phyloP scores from a whole-genome alignment of 2,797 vertebrate genomes.

The Acrocephalus scirpaceus region DNA sequence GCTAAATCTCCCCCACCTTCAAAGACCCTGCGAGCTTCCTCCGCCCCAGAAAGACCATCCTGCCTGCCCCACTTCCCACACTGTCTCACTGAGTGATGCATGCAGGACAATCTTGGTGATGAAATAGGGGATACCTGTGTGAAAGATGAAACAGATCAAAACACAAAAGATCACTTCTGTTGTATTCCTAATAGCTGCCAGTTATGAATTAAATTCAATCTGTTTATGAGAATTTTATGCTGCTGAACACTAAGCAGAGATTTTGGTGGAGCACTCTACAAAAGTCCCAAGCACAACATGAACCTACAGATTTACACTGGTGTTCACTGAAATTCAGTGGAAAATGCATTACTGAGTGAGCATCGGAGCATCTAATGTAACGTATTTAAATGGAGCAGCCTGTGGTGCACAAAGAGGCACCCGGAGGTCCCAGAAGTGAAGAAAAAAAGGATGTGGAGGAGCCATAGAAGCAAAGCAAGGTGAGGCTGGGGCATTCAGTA shows the following conservation, averaged over 20 bases:
- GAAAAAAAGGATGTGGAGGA: not conserved
- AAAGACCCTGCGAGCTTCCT: not conserved
- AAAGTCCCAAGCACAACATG: not conserved
- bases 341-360: not conserved
- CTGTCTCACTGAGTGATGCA: not conserved
- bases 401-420: not conserved
- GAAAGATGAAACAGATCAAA: not conserved
- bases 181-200: not conserved
- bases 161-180: rapidly evolving
- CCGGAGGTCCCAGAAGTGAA: not conserved
- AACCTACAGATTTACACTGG: not conserved
- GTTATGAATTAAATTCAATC: not conserved
- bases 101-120: not conserved
- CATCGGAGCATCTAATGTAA: not conserved
- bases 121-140: not conserved
- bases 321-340: not conserved
- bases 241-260: not conserved
- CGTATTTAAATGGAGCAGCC: not conserved
- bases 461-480: not conserved
- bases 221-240: not conserved
- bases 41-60: not conserved
- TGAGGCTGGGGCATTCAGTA: not conserved
- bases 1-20: not conserved
- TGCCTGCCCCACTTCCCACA: too few relatives aligned
- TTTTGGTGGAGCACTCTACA: not conserved